These are phyloP conservation scores for Sanderia malayensis DNA, from an alignment of 30 jellyfish, hydroid and myxozoan species.

Conservation along the genomic window DNA sequence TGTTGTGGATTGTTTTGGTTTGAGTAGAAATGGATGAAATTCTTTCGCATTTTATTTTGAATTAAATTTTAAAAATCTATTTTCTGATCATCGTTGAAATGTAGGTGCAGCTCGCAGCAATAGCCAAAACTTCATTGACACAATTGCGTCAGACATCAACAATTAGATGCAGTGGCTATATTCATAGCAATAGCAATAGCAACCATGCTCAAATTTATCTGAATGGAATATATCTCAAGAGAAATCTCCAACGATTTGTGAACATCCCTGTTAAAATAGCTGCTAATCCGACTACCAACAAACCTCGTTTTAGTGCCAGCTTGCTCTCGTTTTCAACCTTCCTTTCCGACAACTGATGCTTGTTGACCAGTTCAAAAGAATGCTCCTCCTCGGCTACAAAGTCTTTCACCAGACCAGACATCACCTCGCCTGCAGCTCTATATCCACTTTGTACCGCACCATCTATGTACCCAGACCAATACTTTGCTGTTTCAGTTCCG, in stretches of 20 bases:
- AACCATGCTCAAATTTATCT: too few species aligned
- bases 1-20: too few species aligned
- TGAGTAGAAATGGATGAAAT: too few species aligned
- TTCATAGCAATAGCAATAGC: too few species aligned
- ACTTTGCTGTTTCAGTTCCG: conserved; percentile 71
- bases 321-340: neutral
- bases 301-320: neutral
- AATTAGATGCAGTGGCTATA: too few species aligned
- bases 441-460: conserved; percentile 80
- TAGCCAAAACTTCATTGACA: too few species aligned
- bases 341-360: neutral
- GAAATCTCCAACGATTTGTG: neutral
- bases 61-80: too few species aligned
- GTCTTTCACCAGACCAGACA: conserved; percentile 4
- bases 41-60: too few species aligned
- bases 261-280: neutral
- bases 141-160: too few species aligned
- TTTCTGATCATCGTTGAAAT: too few species aligned
- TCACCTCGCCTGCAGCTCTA: conserved; percentile 68
- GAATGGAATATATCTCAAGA: neutral
- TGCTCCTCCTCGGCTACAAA: neutral
- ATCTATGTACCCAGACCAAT: conserved; percentile 65
- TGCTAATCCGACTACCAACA: neutral
- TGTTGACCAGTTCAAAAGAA: neutral
- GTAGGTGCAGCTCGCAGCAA: too few species aligned